A percentile compares a stretch with the other conserved stretches of the same genome.
These are phyloP conservation scores for Dendropsophus ebraccatus DNA, from an alignment of 2,113 vertebrate genomes.

Conservation along the genomic window DNA sequence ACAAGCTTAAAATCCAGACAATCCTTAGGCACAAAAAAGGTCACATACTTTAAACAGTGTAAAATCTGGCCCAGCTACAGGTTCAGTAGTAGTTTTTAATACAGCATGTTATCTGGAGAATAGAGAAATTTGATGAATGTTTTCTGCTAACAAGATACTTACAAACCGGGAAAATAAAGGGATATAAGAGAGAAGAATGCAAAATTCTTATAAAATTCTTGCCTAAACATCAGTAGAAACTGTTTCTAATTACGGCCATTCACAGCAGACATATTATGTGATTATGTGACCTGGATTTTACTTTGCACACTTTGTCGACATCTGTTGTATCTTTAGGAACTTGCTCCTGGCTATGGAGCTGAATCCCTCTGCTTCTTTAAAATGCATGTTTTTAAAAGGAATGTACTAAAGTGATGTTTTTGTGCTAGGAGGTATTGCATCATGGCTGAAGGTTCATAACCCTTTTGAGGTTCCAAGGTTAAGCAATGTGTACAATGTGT, in stretches of 20 bases:
- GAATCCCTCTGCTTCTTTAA: conserved; percentile 63
- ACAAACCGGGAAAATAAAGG: conserved; percentile 71
- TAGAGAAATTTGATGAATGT: conserved; percentile 59
- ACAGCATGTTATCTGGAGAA: conserved; percentile 62
- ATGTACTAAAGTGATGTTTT: conserved; percentile 59
- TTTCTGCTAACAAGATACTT: conserved; percentile 58
- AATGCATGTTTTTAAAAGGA: conserved; percentile 57
- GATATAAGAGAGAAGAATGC: conserved; percentile 62
- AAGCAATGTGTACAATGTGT: conserved; percentile 13
- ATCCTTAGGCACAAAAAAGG: conserved; percentile 36
- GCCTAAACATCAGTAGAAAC: conserved; percentile 62
- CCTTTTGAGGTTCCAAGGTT: conserved; percentile 31
- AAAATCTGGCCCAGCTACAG: conserved; percentile 61
- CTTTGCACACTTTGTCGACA: conserved; percentile 63
- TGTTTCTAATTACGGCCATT: conserved; percentile 67
- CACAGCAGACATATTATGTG: conserved; percentile 64
- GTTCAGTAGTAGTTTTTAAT: conserved; percentile 60
- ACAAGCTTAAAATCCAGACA: not conserved
- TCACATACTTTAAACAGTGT: conserved; percentile 63
- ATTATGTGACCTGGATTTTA: conserved; percentile 64
- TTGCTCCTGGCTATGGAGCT: conserved; percentile 61
- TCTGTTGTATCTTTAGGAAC: conserved; percentile 61
- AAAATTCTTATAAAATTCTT: conserved; percentile 67
- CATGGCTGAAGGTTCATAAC: conserved; percentile 51
- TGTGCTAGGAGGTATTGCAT: conserved; percentile 54